Base-by-base conservation (phyloP, 2,797 vertebrate species). In the Anguilla pacifica region DNA sequence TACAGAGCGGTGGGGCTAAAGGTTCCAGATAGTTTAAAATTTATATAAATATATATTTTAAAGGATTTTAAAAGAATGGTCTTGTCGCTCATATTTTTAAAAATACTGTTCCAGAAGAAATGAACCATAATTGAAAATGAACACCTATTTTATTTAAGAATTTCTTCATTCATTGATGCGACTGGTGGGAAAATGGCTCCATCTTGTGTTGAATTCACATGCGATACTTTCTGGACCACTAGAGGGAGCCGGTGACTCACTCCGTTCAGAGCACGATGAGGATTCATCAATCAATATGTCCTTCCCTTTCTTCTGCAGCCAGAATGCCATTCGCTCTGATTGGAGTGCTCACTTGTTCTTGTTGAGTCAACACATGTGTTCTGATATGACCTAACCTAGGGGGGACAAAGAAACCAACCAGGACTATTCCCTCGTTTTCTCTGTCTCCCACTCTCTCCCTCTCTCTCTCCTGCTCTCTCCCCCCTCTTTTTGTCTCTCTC, bases 391-490 rank as follows among this genome's bases (percentile, higher is more conserved):
- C 43, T 81, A 81, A 81, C 43, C 39, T 49, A 7, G 46, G 19
- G 43, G 9, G 43, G 6, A 49, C 25, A 17, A 81, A 81, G 77
- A 81, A 81, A 7, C 39, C 17, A 79, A 25, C 28, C n/a, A 74
- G 70, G 31, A 6, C 70, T 3, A 31, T 35, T 28, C 51, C 49
- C n/a, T 35, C 28, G 6, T 51, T 51, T 39, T 86, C 85, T 53
- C 70, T 77, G 25, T 77, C 1, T 79, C 79, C 39, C 85, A 51
- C 84, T 61, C 86, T 70, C 72, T 88, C 79, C 79, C 82, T 31
- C 53, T 46, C 87, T 88, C 79, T 67, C 39, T 61, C 59, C 55
- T 17, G 1, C 17, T 61, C 59, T 61, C 15, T 61, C 19, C 4
- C 15, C 13, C 1, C 59, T 61, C 59, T 19, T 6, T 25, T 17